Conservation (phyloP, 2,113 vertebrate genomes). For the Phyllostomus hastatus region DNA sequence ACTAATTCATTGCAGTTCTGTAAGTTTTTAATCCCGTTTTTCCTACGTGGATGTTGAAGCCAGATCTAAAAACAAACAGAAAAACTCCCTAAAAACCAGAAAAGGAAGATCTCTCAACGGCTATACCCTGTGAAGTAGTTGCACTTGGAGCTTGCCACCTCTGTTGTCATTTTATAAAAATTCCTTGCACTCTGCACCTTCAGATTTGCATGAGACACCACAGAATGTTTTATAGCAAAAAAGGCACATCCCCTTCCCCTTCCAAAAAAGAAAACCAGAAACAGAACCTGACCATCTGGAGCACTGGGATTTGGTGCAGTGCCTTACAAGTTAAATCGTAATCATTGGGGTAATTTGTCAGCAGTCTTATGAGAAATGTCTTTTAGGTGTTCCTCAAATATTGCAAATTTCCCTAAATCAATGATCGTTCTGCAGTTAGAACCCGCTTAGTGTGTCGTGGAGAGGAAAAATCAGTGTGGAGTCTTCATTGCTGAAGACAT, state of each 20-base stretch:
- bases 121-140: neutral
- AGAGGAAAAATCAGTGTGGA: neutral
- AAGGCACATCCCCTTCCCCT: neutral
- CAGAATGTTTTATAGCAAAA: neutral
- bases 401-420: neutral
- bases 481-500: neutral
- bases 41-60: neutral
- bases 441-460: neutral
- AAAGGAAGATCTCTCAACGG: accelerated
- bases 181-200: neutral
- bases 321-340: neutral
- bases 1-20: no score
- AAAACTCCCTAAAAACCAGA: neutral
- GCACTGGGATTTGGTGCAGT: neutral
- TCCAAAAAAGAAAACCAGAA: neutral
- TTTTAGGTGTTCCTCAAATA: neutral
- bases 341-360: neutral
- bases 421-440: neutral
- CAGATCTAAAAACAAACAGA: no score
- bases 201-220: neutral
- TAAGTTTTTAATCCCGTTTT: neutral
- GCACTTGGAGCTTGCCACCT: neutral
- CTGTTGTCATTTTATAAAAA: neutral
- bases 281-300: constrained; percentile 1
- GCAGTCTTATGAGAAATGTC: neutral